phyloP scores from a whole-genome alignment of 2,888 invertebrate genomes.

The Pandemis cinnamomeana region DNA sequence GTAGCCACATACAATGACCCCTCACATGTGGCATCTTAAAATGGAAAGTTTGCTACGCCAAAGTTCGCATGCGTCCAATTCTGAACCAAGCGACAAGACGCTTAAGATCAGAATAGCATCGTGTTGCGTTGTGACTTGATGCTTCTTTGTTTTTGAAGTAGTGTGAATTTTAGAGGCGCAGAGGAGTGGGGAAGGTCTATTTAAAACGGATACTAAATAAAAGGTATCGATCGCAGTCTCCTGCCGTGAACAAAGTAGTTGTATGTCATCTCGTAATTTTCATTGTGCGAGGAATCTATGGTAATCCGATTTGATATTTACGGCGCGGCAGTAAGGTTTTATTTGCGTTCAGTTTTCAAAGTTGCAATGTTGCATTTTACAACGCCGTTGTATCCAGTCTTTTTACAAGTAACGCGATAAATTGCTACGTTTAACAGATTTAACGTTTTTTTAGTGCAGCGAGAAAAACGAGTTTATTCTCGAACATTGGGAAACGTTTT shows the following conservation, averaged over 20 bases:
- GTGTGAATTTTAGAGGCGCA: conserved; percentile 10
- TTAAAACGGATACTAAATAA: conserved; percentile 49
- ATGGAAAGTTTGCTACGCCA: neutral
- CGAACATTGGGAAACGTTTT: conserved; percentile 12
- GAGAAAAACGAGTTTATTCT: neutral
- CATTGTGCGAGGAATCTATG: conserved; percentile 48
- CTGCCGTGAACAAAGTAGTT: conserved; percentile 37
- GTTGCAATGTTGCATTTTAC: conserved; percentile 25
- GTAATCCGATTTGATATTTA: conserved; percentile 45
- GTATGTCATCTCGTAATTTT: conserved; percentile 44
- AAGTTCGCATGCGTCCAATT: neutral
- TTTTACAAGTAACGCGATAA: conserved; percentile 1
- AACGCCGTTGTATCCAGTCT: neutral
- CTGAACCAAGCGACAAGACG: neutral
- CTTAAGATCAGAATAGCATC: neutral
- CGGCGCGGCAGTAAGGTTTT: conserved; percentile 19
- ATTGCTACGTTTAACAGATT: neutral
- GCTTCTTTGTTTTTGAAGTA: neutral
- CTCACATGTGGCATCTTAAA: conserved; percentile 1
- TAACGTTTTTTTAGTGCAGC: neutral
- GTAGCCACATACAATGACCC: conserved; percentile 18
- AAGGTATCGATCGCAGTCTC: conserved; percentile 57
- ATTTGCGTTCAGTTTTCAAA: conserved; percentile 5
- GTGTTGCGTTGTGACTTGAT: neutral
- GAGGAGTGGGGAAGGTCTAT: conserved; percentile 39